Evolutionary conservation across 2,113 vertebrate genomes (phyloP), one percentile per base, ranked within the genome.

Genomic region (Platycercus adscitus): DNA sequence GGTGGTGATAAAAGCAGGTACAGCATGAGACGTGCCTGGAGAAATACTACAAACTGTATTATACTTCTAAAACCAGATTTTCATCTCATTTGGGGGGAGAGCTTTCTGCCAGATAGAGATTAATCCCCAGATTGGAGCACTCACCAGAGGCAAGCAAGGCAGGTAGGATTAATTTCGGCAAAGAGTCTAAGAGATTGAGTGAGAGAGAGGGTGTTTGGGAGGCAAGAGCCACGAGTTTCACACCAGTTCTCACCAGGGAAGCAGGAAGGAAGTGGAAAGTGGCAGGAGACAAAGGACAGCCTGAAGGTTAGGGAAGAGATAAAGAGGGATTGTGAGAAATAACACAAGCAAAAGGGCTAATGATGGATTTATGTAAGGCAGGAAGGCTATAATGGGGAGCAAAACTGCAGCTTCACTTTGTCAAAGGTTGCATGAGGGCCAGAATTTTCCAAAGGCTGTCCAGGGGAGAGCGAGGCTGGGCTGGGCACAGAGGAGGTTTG

Each of bases 301-400:
- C 56, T 11, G 13, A 79, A 90, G 87, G 81, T 60, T 92, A 80
- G 73, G 43, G 83, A 50, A 78, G 86, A 82, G 86, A 92, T 80
- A 88, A 81, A 85, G 44, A 92, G 84, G 88, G 96, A 96, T 89
- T 96, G 95, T 95, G 97, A 96, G 97, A 93, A 93, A 92, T 82
- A 92, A 90, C 64, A 47, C 46, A 73, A 89, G 65, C 73, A 87
- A 50, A 95, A 91, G 82, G 70, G 78, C 61, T 79, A 78, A 71
- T 47, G 61, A 86, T 71, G 69, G 81, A 94, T 95, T 95, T 93
- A 64, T 72, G 83, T 55, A 28, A 87, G 56, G 65, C 86, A 95
- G 91, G 89, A 96, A 84, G 55, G 73, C 60, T 64, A 7, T 14
- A 88, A 66, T 7, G 56, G 69, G 50, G 60, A 91, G 64, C n/a